Conservation (phyloP, 2,113 vertebrate genomes). For the Podilymbus podiceps region DNA sequence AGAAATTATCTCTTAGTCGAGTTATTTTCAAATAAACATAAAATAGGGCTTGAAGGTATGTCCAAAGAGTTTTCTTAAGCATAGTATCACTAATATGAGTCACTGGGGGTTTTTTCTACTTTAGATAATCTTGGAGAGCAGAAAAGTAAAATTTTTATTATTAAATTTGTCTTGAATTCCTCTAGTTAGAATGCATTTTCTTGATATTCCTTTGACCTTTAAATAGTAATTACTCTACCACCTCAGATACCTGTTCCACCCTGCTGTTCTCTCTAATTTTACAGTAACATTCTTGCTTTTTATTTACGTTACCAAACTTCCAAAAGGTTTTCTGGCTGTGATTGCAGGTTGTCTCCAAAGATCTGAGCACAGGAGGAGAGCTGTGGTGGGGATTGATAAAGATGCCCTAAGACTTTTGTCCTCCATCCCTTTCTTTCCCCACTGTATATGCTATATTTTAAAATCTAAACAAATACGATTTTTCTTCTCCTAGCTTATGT, state of each 20-base stretch:
- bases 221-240: neutral
- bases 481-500: neutral
- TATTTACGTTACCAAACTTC: neutral
- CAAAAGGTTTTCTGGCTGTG: neutral
- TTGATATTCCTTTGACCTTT: neutral
- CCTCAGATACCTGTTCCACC: neutral
- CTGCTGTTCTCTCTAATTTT: neutral
- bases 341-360: neutral
- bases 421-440: neutral
- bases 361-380: neutral
- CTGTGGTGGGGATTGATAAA: neutral
- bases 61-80: neutral
- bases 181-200: neutral
- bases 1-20: neutral
- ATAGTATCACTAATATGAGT: neutral
- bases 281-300: neutral
- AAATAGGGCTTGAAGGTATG: neutral
- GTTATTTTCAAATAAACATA: neutral
- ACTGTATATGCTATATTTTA: neutral
- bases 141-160: neutral
- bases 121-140: neutral
- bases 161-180: neutral
- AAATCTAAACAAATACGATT: neutral
- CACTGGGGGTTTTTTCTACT: neutral
- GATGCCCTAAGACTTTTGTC: neutral